Evolutionary conservation across 2,797 vertebrate species (phyloP), one percentile per base, ranked within the genome.

Genomic region (Parauchenoglanis ngamensis): DNA sequence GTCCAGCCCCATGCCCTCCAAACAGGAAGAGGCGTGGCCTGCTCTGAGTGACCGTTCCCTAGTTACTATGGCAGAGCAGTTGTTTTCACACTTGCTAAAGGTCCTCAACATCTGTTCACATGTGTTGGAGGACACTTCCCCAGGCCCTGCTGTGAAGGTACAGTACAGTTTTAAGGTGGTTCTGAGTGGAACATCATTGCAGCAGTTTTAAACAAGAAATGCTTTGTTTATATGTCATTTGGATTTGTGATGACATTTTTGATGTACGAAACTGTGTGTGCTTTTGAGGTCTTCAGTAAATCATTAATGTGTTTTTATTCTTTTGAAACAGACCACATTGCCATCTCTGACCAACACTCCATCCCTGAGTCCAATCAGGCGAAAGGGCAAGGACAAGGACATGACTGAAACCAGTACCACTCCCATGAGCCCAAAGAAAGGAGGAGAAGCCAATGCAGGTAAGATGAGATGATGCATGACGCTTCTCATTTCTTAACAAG

Each of bases 41-140:
- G 97, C 97, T 0, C 93, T 99, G 63, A 97, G 96, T 0, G 98
- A 99, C 91, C 95, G 97, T 79, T 90, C 94, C 44, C 92, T 99
- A 83, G 97, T 98, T 80, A 92, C 92, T 88, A 96, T 99, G 96
- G 94, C 98, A 67, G 98, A 99, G 31, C 98, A 99, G 83, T 96
- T 99, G 44, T 99, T 99, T 88, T 96, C 96, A 67, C 98, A 99
- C 92, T 93, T 99, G 35, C 94, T 99, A 40, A 99, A 98, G 90
- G 93, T 98, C 89, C 94, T 99, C 89, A 99, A 99, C 91, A 98
- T 99, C 93, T 99, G 98, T 85, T 96, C 98, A 1, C 98, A 99
- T 54, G 98, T 99, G 44, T 91, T 99, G 90, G 98, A 99, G 49
- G 98, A 99, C 76, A 96, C 96, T 4, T 93, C 97, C 61, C 98